A percentile compares a stretch with the other conserved stretches of the same genome.
Conservation (phyloP, 1,140 invertebrate genomes). For the Scaptomyza graminum region DNA sequence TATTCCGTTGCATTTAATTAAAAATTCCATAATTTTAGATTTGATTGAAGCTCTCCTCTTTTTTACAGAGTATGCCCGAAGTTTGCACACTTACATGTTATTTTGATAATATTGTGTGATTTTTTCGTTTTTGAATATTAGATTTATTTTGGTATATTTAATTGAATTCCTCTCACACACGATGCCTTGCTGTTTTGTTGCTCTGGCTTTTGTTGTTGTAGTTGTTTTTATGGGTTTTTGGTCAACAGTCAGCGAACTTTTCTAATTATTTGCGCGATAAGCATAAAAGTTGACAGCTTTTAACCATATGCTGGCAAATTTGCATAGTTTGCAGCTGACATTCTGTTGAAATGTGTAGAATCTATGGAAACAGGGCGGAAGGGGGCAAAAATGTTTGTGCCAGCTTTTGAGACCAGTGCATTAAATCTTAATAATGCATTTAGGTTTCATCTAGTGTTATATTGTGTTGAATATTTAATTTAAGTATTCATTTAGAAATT, state of each 20-base stretch:
- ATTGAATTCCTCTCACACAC: slow-evolving; percentile 51
- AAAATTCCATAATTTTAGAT: no score
- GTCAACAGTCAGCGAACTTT: slow-evolving; percentile 54
- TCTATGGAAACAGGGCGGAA: neutral
- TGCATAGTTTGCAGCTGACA: slow-evolving; percentile 38
- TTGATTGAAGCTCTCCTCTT: neutral
- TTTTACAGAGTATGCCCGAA: slow-evolving; percentile 5
- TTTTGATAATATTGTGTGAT: neutral
- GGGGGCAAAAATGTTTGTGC: neutral
- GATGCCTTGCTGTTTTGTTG: slow-evolving; percentile 12
- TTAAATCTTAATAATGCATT: slow-evolving; percentile 6
- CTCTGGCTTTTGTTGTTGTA: slow-evolving; percentile 4
- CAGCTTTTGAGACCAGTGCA: neutral
- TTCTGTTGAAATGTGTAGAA: slow-evolving; percentile 4
- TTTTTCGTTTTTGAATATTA: slow-evolving; percentile 37
- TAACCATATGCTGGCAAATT: slow-evolving; percentile 48
- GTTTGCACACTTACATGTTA: neutral
- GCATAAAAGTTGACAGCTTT: slow-evolving; percentile 53
- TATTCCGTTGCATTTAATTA: no score
- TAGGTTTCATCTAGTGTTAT: no score
- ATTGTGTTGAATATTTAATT: neutral
- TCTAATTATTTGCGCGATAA: slow-evolving; percentile 56
- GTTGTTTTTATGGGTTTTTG: slow-evolving; percentile 21
- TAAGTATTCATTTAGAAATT: slow-evolving; percentile 3
- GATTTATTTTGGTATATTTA: slow-evolving; percentile 67